Evolutionary conservation across 1,140 invertebrate species (phyloP).

Genomic region (Pseudachorutes palmiensis): DNA sequence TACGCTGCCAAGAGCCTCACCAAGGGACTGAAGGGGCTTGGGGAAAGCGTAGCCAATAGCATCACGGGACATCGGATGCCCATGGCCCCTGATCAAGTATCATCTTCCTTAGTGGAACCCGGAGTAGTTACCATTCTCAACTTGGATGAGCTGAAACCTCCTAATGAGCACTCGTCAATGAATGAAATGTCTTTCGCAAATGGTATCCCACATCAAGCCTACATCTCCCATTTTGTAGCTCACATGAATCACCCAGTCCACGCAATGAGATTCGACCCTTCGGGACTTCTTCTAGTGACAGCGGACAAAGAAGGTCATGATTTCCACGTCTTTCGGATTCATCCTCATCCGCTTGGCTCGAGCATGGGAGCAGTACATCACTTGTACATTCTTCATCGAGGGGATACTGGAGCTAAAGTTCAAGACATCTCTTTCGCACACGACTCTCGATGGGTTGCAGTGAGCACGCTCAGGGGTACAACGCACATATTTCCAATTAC

Average conservation of each 20-base stretch:
- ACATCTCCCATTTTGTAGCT: constrained; percentile 89
- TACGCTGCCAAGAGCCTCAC: constrained; percentile 88
- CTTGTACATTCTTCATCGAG: constrained; percentile 85
- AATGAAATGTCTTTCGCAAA: constrained; percentile 24
- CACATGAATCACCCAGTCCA: constrained; percentile 80
- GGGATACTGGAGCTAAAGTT: constrained; percentile 54
- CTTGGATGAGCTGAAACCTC: constrained; percentile 40
- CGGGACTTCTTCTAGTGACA: constrained; percentile 82
- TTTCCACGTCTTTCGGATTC: constrained; percentile 90
- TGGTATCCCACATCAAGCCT: constrained; percentile 49
- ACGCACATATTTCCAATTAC: constrained; percentile 96
- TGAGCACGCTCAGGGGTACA: constrained; percentile 89
- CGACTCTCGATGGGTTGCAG: constrained; percentile 90
- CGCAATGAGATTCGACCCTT: constrained; percentile 82
- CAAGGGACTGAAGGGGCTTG: constrained; percentile 73
- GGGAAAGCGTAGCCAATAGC: constrained; percentile 87
- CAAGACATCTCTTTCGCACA: constrained; percentile 79
- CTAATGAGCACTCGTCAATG: constrained; percentile 36
- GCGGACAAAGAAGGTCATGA: constrained; percentile 89
- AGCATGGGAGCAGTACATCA: constrained; percentile 87
- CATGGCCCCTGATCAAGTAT: constrained; percentile 39
- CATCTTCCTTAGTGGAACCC: constrained; percentile 41
- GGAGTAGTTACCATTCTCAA: constrained; percentile 55
- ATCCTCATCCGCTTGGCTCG: constrained; percentile 82
- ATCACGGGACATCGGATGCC: constrained; percentile 57